These are phyloP conservation scores for Rhagoletis zephyria DNA, from an alignment of 1,140 invertebrate species.

Conservation along the genomic window DNA sequence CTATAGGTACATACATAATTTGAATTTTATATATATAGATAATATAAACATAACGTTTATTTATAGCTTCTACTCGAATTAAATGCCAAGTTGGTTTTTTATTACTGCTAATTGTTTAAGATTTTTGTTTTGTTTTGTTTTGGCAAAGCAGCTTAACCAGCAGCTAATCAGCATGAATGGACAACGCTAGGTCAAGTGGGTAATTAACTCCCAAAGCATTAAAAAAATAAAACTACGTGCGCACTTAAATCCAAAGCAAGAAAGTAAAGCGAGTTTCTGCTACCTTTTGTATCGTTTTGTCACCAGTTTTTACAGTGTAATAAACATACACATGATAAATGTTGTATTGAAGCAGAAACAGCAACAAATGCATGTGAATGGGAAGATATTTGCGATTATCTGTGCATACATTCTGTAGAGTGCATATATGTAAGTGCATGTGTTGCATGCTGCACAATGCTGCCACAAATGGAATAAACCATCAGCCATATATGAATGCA, in stretches of 20 bases:
- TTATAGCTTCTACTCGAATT: too few relatives aligned
- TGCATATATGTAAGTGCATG: not conserved
- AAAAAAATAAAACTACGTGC: not conserved
- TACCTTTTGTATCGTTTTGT: not conserved
- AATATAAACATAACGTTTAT: too few relatives aligned
- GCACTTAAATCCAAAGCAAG: not conserved
- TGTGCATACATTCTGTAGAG: not conserved
- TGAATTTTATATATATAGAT: too few relatives aligned
- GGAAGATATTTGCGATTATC: constrained; percentile 8
- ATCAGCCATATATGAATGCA: not conserved
- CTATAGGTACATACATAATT: too few relatives aligned
- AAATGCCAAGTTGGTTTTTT: too few relatives aligned
- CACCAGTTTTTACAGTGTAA: not conserved
- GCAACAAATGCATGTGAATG: not conserved
- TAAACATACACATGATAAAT: not conserved
- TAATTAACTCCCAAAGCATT: not conserved
- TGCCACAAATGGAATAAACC: not conserved
- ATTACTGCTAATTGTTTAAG: not conserved
- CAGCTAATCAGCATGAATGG: not conserved
- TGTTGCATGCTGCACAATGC: not conserved
- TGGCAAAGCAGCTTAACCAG: not conserved
- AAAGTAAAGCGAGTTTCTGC: not conserved
- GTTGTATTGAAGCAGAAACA: not conserved
- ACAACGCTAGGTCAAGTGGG: constrained; percentile 17
- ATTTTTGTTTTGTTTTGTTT: not conserved